These are phyloP conservation scores for Osmerus eperlanus DNA, from an alignment of 2,113 vertebrate genomes.

Conservation along the genomic window DNA sequence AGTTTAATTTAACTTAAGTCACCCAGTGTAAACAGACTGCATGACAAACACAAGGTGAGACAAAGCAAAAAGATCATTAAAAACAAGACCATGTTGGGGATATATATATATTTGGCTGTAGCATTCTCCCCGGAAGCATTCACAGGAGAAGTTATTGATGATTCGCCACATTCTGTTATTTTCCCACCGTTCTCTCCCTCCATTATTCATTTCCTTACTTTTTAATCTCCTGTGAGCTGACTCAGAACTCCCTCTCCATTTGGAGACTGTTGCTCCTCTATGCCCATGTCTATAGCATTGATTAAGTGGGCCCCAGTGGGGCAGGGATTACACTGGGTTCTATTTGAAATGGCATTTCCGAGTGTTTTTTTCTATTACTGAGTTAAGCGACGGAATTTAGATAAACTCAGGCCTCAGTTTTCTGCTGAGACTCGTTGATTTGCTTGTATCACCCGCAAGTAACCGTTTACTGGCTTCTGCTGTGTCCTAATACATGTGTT, in stretches of 20 bases:
- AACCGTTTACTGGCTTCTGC: conserved; percentile 58
- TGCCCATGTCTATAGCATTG: conserved; percentile 72
- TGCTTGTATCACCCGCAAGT: conserved; percentile 58
- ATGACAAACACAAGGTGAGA: conserved; percentile 46
- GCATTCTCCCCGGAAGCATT: conserved; percentile 65
- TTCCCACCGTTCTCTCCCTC: conserved; percentile 71
- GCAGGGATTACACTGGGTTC: conserved; percentile 68
- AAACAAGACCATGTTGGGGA: conserved; percentile 54
- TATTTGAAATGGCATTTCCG: conserved; percentile 70
- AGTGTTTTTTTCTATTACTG: conserved; percentile 67
- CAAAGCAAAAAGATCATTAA: conserved; percentile 59
- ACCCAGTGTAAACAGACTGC: conserved; percentile 47
- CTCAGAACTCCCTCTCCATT: conserved; percentile 76
- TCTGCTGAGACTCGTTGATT: conserved; percentile 43
- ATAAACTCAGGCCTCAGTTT: conserved; percentile 59
- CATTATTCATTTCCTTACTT: conserved; percentile 77
- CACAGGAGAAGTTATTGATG: conserved; percentile 73
- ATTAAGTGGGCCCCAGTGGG: conserved; percentile 72
- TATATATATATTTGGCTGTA: conserved; percentile 44
- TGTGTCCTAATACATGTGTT: conserved; percentile 50
- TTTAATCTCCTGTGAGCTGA: conserved; percentile 80
- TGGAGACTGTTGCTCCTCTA: conserved; percentile 69
- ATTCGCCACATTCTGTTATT: conserved; percentile 72
- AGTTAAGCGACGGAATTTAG: conserved; percentile 62
- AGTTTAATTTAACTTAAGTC: neutral